phyloP scores from a whole-genome alignment of 2,797 vertebrate genomes.

The Pagetopsis macropterus region DNA sequence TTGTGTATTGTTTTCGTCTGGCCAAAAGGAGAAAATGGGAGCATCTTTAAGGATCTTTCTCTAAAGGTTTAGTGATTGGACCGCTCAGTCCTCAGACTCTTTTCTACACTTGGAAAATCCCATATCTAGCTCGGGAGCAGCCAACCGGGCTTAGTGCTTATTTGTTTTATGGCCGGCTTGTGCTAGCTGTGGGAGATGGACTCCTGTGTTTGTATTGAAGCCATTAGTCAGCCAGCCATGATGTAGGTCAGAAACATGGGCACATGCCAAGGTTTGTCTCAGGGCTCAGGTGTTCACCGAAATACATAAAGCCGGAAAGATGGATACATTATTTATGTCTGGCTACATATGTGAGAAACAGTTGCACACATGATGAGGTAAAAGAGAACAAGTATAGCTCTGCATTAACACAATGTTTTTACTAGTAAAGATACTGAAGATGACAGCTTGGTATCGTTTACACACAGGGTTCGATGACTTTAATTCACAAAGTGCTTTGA shows the following conservation, averaged over 20 bases:
- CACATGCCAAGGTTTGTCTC: not conserved
- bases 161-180: slow-evolving; percentile 25
- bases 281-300: slow-evolving; percentile 49
- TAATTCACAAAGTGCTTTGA: not conserved
- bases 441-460: not conserved
- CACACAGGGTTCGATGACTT: not conserved
- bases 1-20: not conserved
- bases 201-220: slow-evolving; percentile 8
- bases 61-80: slow-evolving; percentile 13
- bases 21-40: not conserved
- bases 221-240: slow-evolving; percentile 39
- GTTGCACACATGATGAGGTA: too few species aligned
- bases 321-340: not conserved
- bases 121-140: slow-evolving; percentile 9
- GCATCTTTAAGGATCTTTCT: slow-evolving; percentile 9
- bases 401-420: not conserved
- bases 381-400: too few species aligned
- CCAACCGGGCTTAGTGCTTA: slow-evolving; percentile 1
- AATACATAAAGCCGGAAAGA: not conserved
- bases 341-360: not conserved
- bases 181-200: slow-evolving; percentile 24
- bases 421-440: not conserved
- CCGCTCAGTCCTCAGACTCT: slow-evolving; percentile 16
- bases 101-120: slow-evolving; percentile 14
- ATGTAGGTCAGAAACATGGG: slow-evolving; percentile 55